These are phyloP conservation scores for Falco columbarius DNA, from an alignment of 2,797 vertebrate species.

Conservation along the genomic window DNA sequence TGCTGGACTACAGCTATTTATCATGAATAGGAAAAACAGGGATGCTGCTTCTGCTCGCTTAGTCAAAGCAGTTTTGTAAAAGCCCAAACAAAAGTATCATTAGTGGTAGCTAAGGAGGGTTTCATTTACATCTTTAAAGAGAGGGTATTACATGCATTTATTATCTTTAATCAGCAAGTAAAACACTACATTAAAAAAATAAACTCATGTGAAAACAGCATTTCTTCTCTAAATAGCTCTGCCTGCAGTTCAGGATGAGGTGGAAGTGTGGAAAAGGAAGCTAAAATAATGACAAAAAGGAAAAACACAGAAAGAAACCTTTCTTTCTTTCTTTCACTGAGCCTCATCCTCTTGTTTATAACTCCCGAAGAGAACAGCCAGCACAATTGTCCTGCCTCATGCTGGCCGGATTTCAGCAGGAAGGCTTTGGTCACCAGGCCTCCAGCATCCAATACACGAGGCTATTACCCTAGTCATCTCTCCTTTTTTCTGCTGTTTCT, in stretches of 20 bases:
- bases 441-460: fast-evolving
- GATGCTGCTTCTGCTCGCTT: background rate
- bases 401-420: slow-evolving; percentile 15
- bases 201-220: background rate
- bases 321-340: slow-evolving; percentile 46
- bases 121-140: background rate
- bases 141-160: background rate
- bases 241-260: background rate
- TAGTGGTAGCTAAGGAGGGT: background rate
- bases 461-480: background rate
- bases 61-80: background rate
- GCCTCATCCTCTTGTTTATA: slow-evolving; percentile 50
- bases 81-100: background rate
- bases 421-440: background rate
- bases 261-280: background rate
- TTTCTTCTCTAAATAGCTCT: background rate
- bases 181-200: background rate
- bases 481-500: background rate
- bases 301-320: slow-evolving; percentile 39
- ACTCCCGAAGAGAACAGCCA: slow-evolving; percentile 32
- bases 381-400: slow-evolving; percentile 4
- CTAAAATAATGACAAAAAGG: background rate
- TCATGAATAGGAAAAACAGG: background rate
- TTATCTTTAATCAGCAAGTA: background rate
- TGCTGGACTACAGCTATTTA: background rate